These are phyloP conservation scores for Epirrhoe tristata DNA, from an alignment of 2,888 invertebrate genomes.

Conservation along the genomic window DNA sequence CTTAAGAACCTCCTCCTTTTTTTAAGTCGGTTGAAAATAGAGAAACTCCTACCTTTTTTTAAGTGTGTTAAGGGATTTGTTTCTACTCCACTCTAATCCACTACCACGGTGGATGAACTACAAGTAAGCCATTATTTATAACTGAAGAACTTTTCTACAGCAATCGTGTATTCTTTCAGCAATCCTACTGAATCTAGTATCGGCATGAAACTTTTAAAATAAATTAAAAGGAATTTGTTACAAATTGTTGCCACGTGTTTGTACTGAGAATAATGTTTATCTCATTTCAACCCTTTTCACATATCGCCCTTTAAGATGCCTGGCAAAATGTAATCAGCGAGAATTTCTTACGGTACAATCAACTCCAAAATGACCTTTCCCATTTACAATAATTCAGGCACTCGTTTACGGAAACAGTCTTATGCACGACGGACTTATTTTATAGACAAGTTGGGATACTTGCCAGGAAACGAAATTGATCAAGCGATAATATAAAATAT, in stretches of 20 bases:
- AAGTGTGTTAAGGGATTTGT: too few relatives aligned
- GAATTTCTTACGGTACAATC: background rate
- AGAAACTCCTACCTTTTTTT: too few relatives aligned
- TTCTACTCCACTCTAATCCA: too few relatives aligned
- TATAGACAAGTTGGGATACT: background rate
- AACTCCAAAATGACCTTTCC: background rate
- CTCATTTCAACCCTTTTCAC: background rate
- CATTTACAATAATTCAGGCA: background rate
- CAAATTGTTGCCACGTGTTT: background rate
- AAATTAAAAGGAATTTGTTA: background rate
- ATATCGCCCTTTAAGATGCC: background rate
- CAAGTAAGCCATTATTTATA: too few relatives aligned
- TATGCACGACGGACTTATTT: background rate
- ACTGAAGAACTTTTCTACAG: too few relatives aligned
- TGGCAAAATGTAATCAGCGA: background rate
- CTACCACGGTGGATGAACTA: too few relatives aligned
- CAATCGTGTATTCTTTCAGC: too few relatives aligned
- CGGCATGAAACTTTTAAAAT: too few relatives aligned
- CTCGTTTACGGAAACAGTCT: too few relatives aligned
- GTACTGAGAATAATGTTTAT: background rate
- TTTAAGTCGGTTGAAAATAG: too few relatives aligned
- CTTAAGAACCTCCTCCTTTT: too few relatives aligned
- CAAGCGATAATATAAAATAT: background rate
- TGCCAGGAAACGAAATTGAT: background rate
- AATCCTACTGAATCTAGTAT: too few relatives aligned